Base-by-base conservation (phyloP, 1,140 invertebrate genomes). In the Orius laevigatus region DNA sequence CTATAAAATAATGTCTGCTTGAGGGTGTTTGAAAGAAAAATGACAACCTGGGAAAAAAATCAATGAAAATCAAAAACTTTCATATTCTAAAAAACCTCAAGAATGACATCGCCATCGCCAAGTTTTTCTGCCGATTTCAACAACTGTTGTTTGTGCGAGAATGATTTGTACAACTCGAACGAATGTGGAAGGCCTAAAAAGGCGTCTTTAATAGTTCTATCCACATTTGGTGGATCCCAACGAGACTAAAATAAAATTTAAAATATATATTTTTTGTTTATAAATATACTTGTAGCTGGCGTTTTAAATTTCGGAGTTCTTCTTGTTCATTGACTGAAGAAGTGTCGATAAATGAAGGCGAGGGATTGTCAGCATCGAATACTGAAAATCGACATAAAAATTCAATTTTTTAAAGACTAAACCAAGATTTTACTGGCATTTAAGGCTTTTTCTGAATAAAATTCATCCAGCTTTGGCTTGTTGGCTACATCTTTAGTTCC, bases 101-200 rank as follows among this genome's bases (percentile, higher is more conserved):
- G 56, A 56, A 70, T 71, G 14, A 68, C 64, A 61, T 72, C 70
- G 55, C 70, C 72, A 65, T 73, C 65, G 36, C 70, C 67, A 46
- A 60, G 62, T 45, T 55, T 55, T 34, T 72, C 63, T n/a, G 68
- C 66, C 43, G 60, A 61, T 56, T 69, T 66, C 6, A 74, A 57
- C 8, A 73, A 52, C 8, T 62, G 54, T 49, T 64, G 70, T 61
- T 74, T 74, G 51, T 61, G 64, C n/a, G 57, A 56, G 8, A 70
- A 53, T 25, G 69, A 70, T 55, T 65, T 68, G 51, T 69, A 72
- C n/a, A 62, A 55, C 56, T 73, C 70, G 19, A 74, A 55, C 4
- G 66, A 64, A 53, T 64, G 69, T 1, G 63, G 60, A 20, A 66
- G 58, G 1, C 65, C 64, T 9, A 68, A 55, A 48, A 72, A 56